A percentile compares a stretch with the other conserved stretches of the same genome.
phyloP scores from a whole-genome alignment of 2,113 vertebrate species.

The Cyphomyrus discorhynchus region DNA sequence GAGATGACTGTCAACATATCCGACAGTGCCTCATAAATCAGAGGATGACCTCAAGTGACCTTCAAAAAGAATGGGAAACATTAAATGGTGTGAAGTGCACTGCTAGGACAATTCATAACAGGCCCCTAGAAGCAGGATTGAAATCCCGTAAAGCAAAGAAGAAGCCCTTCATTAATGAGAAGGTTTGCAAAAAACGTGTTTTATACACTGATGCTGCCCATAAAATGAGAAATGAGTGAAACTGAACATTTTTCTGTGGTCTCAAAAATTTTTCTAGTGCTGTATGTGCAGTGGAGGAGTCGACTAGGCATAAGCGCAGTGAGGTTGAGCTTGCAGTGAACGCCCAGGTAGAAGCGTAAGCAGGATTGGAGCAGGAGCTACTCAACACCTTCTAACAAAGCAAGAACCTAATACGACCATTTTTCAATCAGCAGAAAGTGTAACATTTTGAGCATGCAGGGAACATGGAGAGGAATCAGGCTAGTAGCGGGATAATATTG shows the following conservation, averaged over 20 bases:
- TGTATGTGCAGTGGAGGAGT: neutral
- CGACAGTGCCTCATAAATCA: neutral
- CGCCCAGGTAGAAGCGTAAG: neutral
- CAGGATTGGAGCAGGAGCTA: neutral
- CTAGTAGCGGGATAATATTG: neutral
- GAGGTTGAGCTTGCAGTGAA: neutral
- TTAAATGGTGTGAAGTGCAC: neutral
- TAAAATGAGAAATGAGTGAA: neutral
- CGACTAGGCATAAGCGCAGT: neutral
- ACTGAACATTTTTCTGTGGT: neutral
- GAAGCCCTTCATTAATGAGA: neutral
- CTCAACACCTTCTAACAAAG: neutral
- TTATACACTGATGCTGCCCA: neutral
- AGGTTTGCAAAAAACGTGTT: no score
- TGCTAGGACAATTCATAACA: neutral
- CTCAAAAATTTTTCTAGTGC: neutral
- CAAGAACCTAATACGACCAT: neutral
- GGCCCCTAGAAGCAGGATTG: neutral
- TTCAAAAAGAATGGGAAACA: neutral
- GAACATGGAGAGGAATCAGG: neutral
- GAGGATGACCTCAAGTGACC: neutral
- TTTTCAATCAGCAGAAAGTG: neutral
- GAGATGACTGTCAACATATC: neutral
- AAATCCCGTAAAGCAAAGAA: neutral
- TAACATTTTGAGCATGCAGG: neutral